A percentile compares a stretch with the other conserved stretches of the same genome.
Evolutionary conservation across 35 echinoderm and acorn worm genomes (phyloP).

Genomic region (Ophiothrix spiculata): DNA sequence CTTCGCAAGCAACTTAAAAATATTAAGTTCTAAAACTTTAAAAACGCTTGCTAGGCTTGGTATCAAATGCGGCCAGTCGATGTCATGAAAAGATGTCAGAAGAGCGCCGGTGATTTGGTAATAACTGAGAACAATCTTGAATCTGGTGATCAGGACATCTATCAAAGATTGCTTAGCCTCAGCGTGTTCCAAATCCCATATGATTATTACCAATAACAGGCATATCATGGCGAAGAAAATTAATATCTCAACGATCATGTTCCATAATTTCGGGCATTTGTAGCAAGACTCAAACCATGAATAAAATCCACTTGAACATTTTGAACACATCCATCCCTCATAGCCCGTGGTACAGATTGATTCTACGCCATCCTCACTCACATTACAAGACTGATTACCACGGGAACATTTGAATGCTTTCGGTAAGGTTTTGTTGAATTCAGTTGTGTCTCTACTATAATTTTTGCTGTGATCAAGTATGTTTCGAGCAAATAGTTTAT

Average conservation of each 20-base stretch:
- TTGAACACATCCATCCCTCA: slow-evolving; percentile 36
- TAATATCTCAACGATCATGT: not conserved
- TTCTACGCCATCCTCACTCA: not conserved
- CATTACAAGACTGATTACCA: not conserved
- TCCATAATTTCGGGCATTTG: slow-evolving; percentile 3
- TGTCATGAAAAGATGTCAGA: slow-evolving; percentile 34
- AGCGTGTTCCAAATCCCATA: slow-evolving; percentile 14
- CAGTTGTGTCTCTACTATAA: not conserved
- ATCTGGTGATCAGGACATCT: slow-evolving; percentile 29
- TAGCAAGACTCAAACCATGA: slow-evolving; percentile 18
- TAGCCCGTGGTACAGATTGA: slow-evolving; percentile 20
- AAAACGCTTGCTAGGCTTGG: not conserved
- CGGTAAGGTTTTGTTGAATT: slow-evolving; percentile 3
- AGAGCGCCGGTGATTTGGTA: slow-evolving; percentile 53
- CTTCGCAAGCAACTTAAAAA: slow-evolving; percentile 18
- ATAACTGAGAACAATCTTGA: slow-evolving; percentile 50
- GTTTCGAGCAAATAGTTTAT: slow-evolving; percentile 22
- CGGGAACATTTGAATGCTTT: slow-evolving; percentile 19
- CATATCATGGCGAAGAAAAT: not conserved
- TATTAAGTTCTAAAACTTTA: slow-evolving; percentile 10
- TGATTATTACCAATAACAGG: not conserved
- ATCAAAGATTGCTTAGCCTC: not conserved
- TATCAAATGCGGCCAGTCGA: slow-evolving; percentile 15
- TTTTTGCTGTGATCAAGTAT: not conserved
- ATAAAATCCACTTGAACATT: slow-evolving; percentile 21